Evolutionary conservation across 2,113 vertebrate genomes (phyloP).

Genomic region (Pangasianodon hypophthalmus): DNA sequence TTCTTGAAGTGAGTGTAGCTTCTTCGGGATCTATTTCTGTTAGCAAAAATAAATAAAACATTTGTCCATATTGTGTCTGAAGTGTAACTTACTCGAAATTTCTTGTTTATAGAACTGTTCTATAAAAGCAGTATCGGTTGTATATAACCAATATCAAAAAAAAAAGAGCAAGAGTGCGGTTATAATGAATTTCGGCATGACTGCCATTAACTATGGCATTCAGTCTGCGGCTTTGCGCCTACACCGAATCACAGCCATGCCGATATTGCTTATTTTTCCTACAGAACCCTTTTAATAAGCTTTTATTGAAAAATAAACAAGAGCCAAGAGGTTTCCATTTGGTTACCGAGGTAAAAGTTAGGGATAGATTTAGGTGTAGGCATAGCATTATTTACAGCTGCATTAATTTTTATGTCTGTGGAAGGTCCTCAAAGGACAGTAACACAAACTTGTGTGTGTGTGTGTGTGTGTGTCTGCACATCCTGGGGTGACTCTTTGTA

Average conservation of each 20-base stretch:
- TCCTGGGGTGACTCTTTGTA: constrained; percentile 55
- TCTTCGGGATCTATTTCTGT: neutral
- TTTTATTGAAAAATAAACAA: neutral
- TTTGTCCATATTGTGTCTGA: neutral
- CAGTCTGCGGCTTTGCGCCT: neutral
- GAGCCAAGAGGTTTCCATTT: neutral
- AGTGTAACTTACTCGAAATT: neutral
- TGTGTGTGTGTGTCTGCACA: constrained; percentile 3
- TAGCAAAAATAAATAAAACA: neutral
- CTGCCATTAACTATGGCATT: neutral
- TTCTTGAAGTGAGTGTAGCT: neutral
- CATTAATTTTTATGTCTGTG: neutral
- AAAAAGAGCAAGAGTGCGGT: neutral
- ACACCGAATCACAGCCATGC: neutral
- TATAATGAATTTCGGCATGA: neutral
- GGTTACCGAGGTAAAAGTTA: neutral
- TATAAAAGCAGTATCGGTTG: neutral
- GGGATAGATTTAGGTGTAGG: neutral
- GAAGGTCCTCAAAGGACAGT: neutral
- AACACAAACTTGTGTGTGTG: neutral
- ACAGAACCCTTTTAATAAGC: neutral
- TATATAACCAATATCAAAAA: neutral
- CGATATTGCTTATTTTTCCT: neutral
- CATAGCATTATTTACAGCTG: neutral
- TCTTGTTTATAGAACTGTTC: no score